These are phyloP conservation scores for Nothoprocta perdicaria DNA, from an alignment of 2,113 vertebrate genomes.

Conservation along the genomic window DNA sequence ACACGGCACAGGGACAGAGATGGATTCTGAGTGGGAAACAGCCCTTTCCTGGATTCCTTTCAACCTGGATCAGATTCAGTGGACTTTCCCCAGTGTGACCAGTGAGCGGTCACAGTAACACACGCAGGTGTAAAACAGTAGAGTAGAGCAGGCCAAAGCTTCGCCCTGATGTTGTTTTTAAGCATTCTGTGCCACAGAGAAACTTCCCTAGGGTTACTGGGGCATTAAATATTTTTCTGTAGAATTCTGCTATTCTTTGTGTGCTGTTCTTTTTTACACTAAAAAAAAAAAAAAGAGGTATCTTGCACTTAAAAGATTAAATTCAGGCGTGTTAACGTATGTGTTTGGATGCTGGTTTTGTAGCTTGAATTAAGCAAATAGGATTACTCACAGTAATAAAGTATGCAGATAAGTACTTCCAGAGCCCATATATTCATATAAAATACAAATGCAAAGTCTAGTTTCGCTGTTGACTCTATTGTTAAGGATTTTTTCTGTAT, in stretches of 20 bases:
- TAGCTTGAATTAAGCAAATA: background rate
- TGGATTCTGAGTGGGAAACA: background rate
- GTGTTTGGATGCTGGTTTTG: background rate
- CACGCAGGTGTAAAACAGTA: rapidly evolving
- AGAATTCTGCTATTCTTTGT: background rate
- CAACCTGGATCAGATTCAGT: background rate
- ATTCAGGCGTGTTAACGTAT: background rate
- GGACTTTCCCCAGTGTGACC: rapidly evolving
- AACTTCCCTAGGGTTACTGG: background rate
- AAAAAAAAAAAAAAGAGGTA: background rate
- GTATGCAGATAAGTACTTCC: background rate
- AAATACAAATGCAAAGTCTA: background rate
- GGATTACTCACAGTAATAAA: background rate
- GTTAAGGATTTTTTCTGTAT: background rate
- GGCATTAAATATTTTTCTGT: background rate
- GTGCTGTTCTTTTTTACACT: background rate
- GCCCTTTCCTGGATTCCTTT: background rate
- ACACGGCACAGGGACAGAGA: background rate
- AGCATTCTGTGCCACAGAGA: background rate
- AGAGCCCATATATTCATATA: rapidly evolving
- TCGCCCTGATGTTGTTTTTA: background rate
- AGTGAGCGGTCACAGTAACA: rapidly evolving
- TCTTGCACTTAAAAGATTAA: background rate
- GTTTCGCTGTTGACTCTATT: background rate
- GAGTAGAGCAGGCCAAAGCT: background rate